Evolutionary conservation across 2,797 vertebrate species (phyloP).

Genomic region (Melanotaenia maccullochi): DNA sequence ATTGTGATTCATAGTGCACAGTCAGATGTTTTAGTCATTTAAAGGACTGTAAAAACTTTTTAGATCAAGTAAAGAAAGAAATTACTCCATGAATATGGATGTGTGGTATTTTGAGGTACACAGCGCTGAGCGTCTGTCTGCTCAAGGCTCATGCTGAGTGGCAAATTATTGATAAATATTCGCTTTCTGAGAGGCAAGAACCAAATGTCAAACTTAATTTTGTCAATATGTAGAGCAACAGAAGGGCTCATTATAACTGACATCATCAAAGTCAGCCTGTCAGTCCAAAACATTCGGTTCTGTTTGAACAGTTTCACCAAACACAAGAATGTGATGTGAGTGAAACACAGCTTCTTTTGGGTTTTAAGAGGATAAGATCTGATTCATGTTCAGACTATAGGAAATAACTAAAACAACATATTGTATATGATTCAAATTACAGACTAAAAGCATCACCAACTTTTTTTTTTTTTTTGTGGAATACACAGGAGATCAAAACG

Average conservation of each 20-base stretch:
- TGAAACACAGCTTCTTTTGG: not conserved
- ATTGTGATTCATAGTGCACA: not conserved
- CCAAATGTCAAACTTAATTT: slow-evolving; percentile 68
- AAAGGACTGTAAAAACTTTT: not conserved
- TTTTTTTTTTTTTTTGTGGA: no score
- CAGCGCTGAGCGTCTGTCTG: slow-evolving; percentile 20
- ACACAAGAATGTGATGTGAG: not conserved
- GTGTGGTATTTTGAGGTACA: slow-evolving; percentile 6
- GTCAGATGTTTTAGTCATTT: not conserved
- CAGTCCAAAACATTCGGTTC: slow-evolving; percentile 1
- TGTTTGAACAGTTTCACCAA: not conserved
- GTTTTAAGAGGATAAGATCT: not conserved
- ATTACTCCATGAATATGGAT: slow-evolving; percentile 4
- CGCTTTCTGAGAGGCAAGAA: slow-evolving; percentile 40
- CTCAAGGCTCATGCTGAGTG: slow-evolving; percentile 27
- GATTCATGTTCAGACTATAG: not conserved
- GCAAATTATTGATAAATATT: slow-evolving; percentile 54
- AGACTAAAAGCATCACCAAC: slow-evolving; percentile 5
- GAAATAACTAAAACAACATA: not conserved
- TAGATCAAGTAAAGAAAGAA: not conserved
- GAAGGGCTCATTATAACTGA: slow-evolving; percentile 4
- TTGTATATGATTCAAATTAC: no score
- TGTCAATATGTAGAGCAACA: slow-evolving; percentile 13
- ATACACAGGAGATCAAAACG: no score
- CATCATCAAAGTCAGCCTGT: slow-evolving; percentile 28